A percentile compares a stretch with the other conserved stretches of the same genome.
Evolutionary conservation across 2,113 vertebrate genomes (phyloP).

Genomic region (Anthoscopus minutus): DNA sequence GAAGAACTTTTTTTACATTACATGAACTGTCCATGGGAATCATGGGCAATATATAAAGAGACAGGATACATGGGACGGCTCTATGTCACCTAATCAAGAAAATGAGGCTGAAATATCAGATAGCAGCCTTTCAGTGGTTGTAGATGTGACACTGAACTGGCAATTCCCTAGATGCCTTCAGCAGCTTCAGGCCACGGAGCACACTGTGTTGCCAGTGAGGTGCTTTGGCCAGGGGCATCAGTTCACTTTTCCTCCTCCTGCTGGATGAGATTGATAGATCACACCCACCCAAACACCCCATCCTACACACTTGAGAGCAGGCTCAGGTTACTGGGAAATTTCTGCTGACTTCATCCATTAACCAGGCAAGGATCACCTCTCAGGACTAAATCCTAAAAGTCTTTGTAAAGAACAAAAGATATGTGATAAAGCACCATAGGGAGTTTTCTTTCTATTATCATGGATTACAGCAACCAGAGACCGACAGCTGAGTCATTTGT

Average conservation of each 20-base stretch:
- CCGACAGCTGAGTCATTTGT: neutral
- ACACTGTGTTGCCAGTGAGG: fast-evolving
- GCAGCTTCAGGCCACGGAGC: fast-evolving
- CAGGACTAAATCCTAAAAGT: neutral
- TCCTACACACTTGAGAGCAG: neutral
- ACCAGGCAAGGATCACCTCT: neutral
- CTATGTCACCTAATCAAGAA: neutral
- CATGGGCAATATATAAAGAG: neutral
- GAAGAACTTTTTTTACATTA: neutral
- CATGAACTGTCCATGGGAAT: neutral
- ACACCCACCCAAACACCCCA: neutral
- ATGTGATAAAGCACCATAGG: neutral
- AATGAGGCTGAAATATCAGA: neutral
- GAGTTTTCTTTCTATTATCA: neutral
- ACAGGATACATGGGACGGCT: neutral
- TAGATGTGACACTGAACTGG: no score
- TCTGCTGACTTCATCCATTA: neutral
- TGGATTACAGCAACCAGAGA: neutral
- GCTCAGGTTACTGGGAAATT: neutral
- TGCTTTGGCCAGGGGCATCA: neutral
- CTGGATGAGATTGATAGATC: fast-evolving
- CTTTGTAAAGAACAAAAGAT: neutral
- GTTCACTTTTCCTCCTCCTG: neutral
- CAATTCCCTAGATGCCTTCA: no score
- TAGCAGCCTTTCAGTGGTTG: neutral